Percentiles rank a stretch among this genome's conserved stretches.
Evolutionary conservation across 2,888 invertebrate species (phyloP).

Genomic region (Leptopilina syphax): DNA sequence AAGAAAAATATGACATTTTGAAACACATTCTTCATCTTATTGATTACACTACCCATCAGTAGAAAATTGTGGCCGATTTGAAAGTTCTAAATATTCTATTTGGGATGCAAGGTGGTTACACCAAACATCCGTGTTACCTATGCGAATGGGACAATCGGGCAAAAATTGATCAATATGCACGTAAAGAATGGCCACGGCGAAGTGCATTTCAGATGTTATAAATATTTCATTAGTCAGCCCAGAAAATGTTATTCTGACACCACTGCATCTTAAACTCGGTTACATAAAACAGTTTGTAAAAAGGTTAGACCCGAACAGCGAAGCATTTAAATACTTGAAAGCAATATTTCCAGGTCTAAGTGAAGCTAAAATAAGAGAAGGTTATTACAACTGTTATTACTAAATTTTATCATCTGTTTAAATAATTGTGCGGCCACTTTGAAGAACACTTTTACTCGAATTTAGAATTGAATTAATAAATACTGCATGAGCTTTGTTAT

Average conservation of each 20-base stretch:
- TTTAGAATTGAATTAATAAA: too few relatives aligned
- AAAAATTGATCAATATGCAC: slow-evolving; percentile 48
- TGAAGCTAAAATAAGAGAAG: slow-evolving; percentile 48
- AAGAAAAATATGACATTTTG: slow-evolving; percentile 58
- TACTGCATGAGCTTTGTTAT: too few relatives aligned
- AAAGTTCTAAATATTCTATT: slow-evolving; percentile 55
- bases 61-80: slow-evolving; percentile 55
- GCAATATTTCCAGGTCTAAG: slow-evolving; percentile 44
- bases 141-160: slow-evolving; percentile 61
- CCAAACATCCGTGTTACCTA: slow-evolving; percentile 60
- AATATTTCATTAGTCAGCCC: slow-evolving; percentile 27
- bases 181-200: slow-evolving; percentile 15
- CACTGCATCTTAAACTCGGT: slow-evolving; percentile 48
- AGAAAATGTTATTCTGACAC: slow-evolving; percentile 39
- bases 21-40: slow-evolving; percentile 35
- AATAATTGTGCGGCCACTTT: too few relatives aligned
- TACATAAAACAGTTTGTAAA: slow-evolving; percentile 47
- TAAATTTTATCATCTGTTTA: background rate
- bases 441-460: too few relatives aligned
- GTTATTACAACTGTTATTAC: slow-evolving; percentile 16
- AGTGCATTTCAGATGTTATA: slow-evolving; percentile 12
- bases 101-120: slow-evolving; percentile 59
- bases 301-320: slow-evolving; percentile 41
- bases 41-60: slow-evolving; percentile 47
- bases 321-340: slow-evolving; percentile 43